phyloP scores from a whole-genome alignment of 2,113 vertebrate genomes.

The Microcebus tavaratra region DNA sequence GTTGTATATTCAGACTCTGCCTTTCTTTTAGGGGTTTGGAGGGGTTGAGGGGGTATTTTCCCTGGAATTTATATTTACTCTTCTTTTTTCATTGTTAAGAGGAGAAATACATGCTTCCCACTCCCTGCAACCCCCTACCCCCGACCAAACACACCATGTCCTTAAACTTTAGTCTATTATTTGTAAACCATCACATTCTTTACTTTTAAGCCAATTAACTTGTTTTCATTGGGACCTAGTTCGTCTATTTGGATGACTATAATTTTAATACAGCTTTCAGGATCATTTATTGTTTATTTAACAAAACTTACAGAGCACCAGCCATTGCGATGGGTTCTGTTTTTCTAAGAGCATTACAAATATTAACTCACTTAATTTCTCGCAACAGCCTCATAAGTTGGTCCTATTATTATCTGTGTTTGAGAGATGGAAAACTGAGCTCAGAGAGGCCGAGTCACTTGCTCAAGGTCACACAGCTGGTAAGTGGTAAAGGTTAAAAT shows the following conservation, averaged over 20 bases:
- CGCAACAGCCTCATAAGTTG: too few species aligned
- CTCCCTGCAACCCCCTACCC: too few species aligned
- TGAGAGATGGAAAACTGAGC: background rate
- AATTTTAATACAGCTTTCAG: background rate
- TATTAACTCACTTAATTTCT: background rate
- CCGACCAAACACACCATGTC: rapidly evolving
- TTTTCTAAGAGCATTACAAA: background rate
- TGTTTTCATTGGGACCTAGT: background rate
- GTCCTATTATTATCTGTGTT: background rate
- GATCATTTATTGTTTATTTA: background rate
- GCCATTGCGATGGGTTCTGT: background rate
- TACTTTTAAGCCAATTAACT: background rate
- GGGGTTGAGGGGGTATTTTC: background rate
- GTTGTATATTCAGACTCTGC: background rate
- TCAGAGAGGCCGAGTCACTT: background rate
- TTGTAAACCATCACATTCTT: background rate
- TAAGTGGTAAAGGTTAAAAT: background rate
- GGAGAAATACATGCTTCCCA: background rate
- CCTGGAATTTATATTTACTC: background rate
- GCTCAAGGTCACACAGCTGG: background rate
- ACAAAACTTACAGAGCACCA: background rate
- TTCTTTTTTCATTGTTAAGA: background rate
- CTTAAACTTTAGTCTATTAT: background rate
- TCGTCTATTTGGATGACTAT: background rate
- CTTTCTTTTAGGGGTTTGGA: background rate